Evolutionary conservation across 2,888 invertebrate species (phyloP).

Genomic region (Drosophila eohydei): DNA sequence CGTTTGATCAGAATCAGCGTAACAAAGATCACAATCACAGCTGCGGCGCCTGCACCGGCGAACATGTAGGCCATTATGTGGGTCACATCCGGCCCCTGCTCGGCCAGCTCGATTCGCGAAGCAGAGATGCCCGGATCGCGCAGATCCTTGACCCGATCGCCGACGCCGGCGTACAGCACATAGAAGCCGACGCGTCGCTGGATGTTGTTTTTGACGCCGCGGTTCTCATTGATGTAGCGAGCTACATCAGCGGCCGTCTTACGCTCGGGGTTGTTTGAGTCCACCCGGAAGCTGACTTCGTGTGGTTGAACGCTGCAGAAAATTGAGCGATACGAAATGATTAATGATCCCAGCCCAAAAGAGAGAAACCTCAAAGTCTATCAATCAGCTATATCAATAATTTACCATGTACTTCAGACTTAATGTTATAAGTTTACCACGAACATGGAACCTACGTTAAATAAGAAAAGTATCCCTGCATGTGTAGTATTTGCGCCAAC

Average conservation of each 20-base stretch:
- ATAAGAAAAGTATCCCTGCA: conserved; percentile 84
- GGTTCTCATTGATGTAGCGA: conserved; percentile 84
- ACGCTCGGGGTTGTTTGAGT: conserved; percentile 85
- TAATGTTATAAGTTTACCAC: neutral
- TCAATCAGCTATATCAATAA: neutral
- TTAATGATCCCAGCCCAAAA: neutral
- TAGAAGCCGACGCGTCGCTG: conserved; percentile 89
- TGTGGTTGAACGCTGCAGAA: conserved; percentile 88
- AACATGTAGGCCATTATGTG: conserved; percentile 85
- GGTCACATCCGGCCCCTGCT: conserved; percentile 85
- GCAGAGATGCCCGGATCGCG: conserved; percentile 81
- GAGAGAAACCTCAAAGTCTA: no score
- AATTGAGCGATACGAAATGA: neutral
- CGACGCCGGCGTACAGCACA: conserved; percentile 90
- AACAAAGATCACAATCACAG: conserved; percentile 88
- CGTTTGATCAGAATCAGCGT: conserved; percentile 90
- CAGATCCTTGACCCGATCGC: conserved; percentile 89
- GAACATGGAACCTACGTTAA: conserved; percentile 75
- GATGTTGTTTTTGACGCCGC: conserved; percentile 89
- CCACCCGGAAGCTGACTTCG: conserved; percentile 87
- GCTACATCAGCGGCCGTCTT: conserved; percentile 85
- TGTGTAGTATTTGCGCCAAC: conserved; percentile 89
- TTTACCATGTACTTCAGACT: neutral
- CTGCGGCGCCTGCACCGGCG: conserved; percentile 87
- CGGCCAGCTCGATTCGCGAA: conserved; percentile 83